phyloP scores from a whole-genome alignment of 2,113 vertebrate species.

The Xyrauchen texanus region DNA sequence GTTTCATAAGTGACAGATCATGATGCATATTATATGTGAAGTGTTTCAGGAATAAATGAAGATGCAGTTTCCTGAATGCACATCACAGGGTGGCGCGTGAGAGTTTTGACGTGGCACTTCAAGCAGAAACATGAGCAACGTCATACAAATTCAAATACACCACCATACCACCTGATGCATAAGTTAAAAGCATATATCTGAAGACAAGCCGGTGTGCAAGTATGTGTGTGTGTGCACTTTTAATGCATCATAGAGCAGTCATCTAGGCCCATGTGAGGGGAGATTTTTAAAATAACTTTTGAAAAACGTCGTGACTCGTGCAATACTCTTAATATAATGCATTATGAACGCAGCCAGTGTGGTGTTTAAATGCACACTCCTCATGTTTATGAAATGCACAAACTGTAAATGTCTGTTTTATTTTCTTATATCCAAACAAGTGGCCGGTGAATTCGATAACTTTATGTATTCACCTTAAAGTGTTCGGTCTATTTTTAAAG shows the following conservation, averaged over 20 bases:
- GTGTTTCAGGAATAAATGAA: no score
- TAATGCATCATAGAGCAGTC: background rate
- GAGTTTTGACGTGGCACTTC: constrained; percentile 40
- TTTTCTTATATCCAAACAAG: background rate
- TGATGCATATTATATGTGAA: background rate
- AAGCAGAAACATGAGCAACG: background rate
- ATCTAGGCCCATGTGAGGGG: background rate
- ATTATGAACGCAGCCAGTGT: no score
- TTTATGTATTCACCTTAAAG: background rate
- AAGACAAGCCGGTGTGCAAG: background rate
- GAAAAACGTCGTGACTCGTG: background rate
- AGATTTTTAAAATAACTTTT: background rate
- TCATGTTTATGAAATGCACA: background rate
- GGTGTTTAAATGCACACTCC: background rate
- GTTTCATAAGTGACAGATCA: background rate
- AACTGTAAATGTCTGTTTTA: background rate
- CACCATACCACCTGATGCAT: background rate
- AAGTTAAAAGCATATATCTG: background rate
- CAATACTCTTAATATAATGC: background rate
- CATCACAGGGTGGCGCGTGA: background rate
- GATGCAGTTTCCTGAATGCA: background rate
- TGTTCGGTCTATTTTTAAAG: background rate
- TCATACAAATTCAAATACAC: background rate
- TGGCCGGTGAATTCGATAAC: background rate
- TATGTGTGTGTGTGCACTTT: background rate